Evolutionary conservation across 2,888 invertebrate species (phyloP).

Genomic region (Latrodectus elegans): DNA sequence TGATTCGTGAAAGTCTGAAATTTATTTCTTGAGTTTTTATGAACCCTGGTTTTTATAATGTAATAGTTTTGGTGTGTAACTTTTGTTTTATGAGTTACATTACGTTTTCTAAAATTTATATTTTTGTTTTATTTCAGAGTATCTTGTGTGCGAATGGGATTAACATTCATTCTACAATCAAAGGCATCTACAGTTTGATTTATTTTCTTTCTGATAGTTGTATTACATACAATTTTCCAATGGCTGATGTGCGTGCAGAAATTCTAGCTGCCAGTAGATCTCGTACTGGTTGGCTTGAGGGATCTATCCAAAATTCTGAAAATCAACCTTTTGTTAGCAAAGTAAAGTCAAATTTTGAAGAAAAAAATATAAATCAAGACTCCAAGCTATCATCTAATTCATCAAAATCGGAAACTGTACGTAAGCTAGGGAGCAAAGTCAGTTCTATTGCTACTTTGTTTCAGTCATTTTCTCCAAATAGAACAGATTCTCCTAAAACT

Average conservation of each 20-base stretch:
- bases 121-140: too few relatives aligned
- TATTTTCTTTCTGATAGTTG: background rate
- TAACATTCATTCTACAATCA: too few relatives aligned
- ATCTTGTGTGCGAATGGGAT: too few relatives aligned
- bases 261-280: slow-evolving; percentile 73
- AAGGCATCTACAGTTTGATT: too few relatives aligned
- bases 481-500: slow-evolving; percentile 45
- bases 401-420: slow-evolving; percentile 57
- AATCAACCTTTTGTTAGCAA: slow-evolving; percentile 68
- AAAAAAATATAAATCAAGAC: slow-evolving; percentile 54
- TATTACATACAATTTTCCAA: slow-evolving; percentile 27
- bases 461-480: slow-evolving; percentile 70
- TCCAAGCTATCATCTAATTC: slow-evolving; percentile 45
- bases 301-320: slow-evolving; percentile 57
- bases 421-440: slow-evolving; percentile 71
- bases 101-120: too few relatives aligned
- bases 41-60: too few relatives aligned
- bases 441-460: slow-evolving; percentile 72
- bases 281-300: slow-evolving; percentile 72
- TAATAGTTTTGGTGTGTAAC: too few relatives aligned
- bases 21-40: too few relatives aligned
- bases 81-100: too few relatives aligned
- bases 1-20: too few relatives aligned
- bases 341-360: slow-evolving; percentile 69
- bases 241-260: slow-evolving; percentile 73